Evolutionary conservation across 2,797 vertebrate genomes (phyloP).

Genomic region (Tenualosa ilisha): DNA sequence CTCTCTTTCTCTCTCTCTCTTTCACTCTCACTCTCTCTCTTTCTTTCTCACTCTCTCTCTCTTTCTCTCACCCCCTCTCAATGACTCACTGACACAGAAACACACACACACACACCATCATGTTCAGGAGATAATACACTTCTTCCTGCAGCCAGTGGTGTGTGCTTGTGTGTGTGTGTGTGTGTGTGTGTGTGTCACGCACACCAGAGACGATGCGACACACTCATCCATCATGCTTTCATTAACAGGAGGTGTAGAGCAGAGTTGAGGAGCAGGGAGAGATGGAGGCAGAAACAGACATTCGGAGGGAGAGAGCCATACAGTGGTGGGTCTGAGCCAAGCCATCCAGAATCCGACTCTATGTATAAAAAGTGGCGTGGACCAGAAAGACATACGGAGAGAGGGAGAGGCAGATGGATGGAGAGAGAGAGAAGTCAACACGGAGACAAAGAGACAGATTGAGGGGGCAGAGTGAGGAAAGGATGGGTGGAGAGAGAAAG

Average conservation of each 20-base stretch:
- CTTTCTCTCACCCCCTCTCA: neutral
- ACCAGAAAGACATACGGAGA: slow-evolving; percentile 38
- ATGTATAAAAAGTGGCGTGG: neutral
- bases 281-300: slow-evolving; percentile 16
- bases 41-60: neutral
- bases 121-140: neutral
- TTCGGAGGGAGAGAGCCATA: neutral
- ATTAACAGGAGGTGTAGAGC: neutral
- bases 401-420: neutral
- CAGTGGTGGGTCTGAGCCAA: neutral
- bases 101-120: neutral
- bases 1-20: no score
- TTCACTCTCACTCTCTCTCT: neutral
- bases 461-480: neutral
- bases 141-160: neutral
- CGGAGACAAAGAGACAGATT: slow-evolving; percentile 6
- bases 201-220: neutral
- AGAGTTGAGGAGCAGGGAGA: no score
- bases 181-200: neutral
- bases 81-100: neutral
- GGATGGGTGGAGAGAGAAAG: neutral
- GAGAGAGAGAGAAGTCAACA: neutral
- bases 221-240: neutral
- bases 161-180: neutral
- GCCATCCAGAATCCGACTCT: neutral